Conservation (phyloP, 1,140 invertebrate species). For the Drosophila funebris region DNA sequence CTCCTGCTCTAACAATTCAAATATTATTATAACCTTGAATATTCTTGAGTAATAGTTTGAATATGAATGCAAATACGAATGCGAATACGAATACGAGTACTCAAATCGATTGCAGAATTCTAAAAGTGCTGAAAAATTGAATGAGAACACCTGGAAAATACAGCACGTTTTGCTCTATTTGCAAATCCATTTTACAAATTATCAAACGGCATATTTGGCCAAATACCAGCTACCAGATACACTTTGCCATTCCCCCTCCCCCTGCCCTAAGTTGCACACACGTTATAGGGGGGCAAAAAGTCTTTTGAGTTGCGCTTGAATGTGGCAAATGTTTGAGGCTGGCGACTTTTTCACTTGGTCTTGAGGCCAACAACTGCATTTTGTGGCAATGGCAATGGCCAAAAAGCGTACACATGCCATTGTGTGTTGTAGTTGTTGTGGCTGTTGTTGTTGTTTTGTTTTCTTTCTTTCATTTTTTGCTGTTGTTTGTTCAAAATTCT, state of each 20-base stretch:
- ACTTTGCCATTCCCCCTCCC: not conserved
- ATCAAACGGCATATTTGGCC: slow-evolving; percentile 34
- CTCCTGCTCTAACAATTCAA: too few species aligned
- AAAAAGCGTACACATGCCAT: not conserved
- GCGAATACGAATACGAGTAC: not conserved
- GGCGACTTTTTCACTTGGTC: slow-evolving; percentile 23
- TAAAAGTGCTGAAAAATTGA: not conserved
- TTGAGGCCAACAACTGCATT: slow-evolving; percentile 33
- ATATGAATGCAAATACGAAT: too few species aligned
- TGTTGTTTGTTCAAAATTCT: slow-evolving; percentile 65
- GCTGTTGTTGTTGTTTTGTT: slow-evolving; percentile 18
- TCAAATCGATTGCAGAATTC: slow-evolving; percentile 7
- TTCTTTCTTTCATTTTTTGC: slow-evolving; percentile 16
- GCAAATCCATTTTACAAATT: slow-evolving; percentile 43
- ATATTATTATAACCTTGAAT: too few species aligned
- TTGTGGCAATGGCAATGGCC: not conserved
- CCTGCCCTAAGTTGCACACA: not conserved
- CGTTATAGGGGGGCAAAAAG: not conserved
- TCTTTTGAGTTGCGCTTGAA: slow-evolving; percentile 10
- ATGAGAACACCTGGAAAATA: not conserved
- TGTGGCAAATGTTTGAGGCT: slow-evolving; percentile 1
- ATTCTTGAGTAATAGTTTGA: too few species aligned
- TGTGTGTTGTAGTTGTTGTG: slow-evolving; percentile 2
- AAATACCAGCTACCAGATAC: not conserved
- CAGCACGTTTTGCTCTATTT: slow-evolving; percentile 8